phyloP scores from a whole-genome alignment of 2,888 invertebrate species.

The Netelia virgata region DNA sequence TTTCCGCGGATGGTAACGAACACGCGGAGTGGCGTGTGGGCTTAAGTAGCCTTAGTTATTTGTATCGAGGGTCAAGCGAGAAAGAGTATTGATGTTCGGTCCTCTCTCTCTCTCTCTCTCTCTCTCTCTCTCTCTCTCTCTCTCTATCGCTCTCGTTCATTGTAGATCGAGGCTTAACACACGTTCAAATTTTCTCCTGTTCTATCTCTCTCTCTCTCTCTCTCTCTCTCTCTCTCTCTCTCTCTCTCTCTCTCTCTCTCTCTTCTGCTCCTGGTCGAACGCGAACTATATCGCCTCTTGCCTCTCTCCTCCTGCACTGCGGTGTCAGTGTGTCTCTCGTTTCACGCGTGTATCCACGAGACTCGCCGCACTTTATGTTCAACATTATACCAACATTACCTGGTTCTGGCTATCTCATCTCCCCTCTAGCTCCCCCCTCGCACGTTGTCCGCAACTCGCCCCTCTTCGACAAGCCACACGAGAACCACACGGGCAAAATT shows the following conservation, averaged over 20 bases:
- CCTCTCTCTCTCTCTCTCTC: constrained; percentile 24
- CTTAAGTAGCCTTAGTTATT: constrained; percentile 69
- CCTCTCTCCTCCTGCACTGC: constrained; percentile 47
- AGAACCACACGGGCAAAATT: constrained; percentile 74
- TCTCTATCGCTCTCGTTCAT: constrained; percentile 31
- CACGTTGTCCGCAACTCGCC: constrained; percentile 43
- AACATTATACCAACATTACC: constrained; percentile 84
- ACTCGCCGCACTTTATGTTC: constrained; percentile 82
- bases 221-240: constrained; percentile 35
- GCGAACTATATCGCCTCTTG: constrained; percentile 5
- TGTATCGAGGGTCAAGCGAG: constrained; percentile 63
- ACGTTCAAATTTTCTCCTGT: constrained; percentile 46
- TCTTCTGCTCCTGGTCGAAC: neutral
- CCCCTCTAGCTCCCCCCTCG: constrained; percentile 59
- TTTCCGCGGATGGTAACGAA: constrained; percentile 59
- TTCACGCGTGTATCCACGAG: constrained; percentile 67
- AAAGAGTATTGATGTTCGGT: constrained; percentile 62
- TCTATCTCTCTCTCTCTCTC: constrained; percentile 37
- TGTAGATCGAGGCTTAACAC: constrained; percentile 59
- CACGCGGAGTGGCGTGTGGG: constrained; percentile 38
- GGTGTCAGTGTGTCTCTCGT: constrained; percentile 60
- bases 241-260: constrained; percentile 43
- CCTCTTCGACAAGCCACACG: constrained; percentile 53
- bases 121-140: constrained; percentile 4
- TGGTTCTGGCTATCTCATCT: constrained; percentile 65